phyloP scores from a whole-genome alignment of 2,113 vertebrate species.

The Stictonetta naevosa region DNA sequence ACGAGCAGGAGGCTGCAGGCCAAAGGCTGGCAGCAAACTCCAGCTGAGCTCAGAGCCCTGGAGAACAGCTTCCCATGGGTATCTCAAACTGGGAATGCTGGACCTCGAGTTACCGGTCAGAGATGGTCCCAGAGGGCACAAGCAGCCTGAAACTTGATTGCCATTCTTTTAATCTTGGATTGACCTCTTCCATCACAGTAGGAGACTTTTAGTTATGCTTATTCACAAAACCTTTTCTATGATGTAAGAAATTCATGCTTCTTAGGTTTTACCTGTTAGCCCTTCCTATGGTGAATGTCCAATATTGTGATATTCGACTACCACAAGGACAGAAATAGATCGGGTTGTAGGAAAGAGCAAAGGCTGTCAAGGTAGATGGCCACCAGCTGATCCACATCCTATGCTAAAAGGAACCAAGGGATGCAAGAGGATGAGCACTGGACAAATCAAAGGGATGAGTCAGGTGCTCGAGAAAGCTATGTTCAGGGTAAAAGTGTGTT shows the following conservation, averaged over 20 bases:
- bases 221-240: neutral
- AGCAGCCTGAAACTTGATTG: neutral
- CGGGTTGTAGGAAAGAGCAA: neutral
- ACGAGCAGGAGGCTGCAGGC: neutral
- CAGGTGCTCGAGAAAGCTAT: neutral
- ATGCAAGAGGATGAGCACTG: neutral
- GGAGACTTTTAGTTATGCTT: neutral
- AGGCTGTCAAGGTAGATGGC: neutral
- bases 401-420: neutral
- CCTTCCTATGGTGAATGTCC: neutral
- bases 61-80: neutral
- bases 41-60: neutral
- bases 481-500: neutral
- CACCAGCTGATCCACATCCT: neutral
- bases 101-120: neutral
- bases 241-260: neutral
- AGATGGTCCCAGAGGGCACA: neutral
- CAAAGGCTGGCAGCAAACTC: neutral
- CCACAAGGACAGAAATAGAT: neutral
- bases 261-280: neutral
- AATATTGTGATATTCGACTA: neutral
- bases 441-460: neutral
- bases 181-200: neutral
- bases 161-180: neutral
- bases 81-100: neutral